phyloP scores from a whole-genome alignment of 2,888 invertebrate species.

The Chirona hameri region DNA sequence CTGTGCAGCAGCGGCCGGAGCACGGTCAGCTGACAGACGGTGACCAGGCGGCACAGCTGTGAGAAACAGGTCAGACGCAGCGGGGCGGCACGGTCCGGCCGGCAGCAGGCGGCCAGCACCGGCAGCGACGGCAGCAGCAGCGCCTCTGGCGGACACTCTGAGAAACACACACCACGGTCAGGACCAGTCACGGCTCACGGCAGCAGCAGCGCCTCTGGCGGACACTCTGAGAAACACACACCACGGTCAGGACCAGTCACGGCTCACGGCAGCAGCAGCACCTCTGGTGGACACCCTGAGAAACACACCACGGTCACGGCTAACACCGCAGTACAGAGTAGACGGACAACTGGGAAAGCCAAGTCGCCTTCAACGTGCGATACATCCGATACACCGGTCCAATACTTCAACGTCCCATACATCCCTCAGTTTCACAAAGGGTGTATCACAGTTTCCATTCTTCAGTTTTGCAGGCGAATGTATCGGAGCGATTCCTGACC shows the following conservation, averaged over 20 bases:
- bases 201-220: slow-evolving; percentile 4
- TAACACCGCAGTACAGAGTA: too few relatives aligned
- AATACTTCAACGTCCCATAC: too few relatives aligned
- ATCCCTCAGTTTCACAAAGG: too few relatives aligned
- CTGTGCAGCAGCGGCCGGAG: neutral
- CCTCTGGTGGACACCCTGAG: neutral
- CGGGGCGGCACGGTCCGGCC: neutral
- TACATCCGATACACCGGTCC: too few relatives aligned
- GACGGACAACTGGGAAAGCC: too few relatives aligned
- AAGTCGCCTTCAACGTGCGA: too few relatives aligned
- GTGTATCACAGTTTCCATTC: too few relatives aligned
- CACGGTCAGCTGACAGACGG: too few relatives aligned
- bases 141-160: neutral
- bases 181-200: neutral
- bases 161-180: neutral
- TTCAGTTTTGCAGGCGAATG: too few relatives aligned
- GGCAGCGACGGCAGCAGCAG: slow-evolving; percentile 9
- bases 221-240: neutral
- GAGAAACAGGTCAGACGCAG: neutral
- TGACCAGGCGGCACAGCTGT: neutral
- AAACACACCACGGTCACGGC: too few relatives aligned
- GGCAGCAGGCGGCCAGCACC: slow-evolving; percentile 10
- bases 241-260: too few relatives aligned
- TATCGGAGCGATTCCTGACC: too few relatives aligned
- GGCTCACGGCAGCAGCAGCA: neutral